Evolutionary conservation across 2,797 vertebrate species (phyloP).

Genomic region (Eidolon dupreanum): DNA sequence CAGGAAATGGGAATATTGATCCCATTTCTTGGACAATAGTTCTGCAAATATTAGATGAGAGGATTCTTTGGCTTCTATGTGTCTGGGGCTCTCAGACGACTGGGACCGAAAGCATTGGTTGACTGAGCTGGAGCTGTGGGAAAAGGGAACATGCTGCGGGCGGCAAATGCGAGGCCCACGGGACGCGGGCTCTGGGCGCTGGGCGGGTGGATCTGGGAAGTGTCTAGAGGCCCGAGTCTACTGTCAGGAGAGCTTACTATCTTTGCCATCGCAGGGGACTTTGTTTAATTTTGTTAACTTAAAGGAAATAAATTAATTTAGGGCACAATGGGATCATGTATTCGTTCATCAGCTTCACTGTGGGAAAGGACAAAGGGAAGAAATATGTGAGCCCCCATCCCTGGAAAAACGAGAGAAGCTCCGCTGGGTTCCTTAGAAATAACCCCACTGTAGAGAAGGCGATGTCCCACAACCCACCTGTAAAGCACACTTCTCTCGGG

Average conservation of each 20-base stretch:
- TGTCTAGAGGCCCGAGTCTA: not conserved
- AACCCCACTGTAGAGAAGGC: not conserved
- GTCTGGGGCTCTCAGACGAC: not conserved
- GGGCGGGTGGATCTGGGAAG: not conserved
- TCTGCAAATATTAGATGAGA: not conserved
- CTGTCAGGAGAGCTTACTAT: not conserved
- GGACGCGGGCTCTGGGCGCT: not conserved
- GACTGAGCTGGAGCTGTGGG: rapidly evolving
- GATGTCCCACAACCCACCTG: no score
- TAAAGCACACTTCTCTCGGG: not conserved
- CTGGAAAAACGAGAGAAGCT: not conserved
- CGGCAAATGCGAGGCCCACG: rapidly evolving
- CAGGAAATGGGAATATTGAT: not conserved
- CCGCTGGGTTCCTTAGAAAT: not conserved
- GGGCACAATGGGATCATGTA: not conserved
- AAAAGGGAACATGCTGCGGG: not conserved
- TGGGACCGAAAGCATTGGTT: not conserved
- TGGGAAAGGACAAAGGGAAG: not conserved
- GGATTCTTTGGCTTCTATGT: not conserved
- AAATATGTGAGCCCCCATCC: not conserved
- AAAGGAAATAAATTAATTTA: not conserved
- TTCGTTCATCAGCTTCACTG: not conserved
- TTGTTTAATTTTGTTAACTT: constrained; percentile 24
- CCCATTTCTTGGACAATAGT: not conserved
- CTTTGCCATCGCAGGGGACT: not conserved